Evolutionary conservation across 2,888 invertebrate genomes (phyloP).

Genomic region (Cosmia trapezina): DNA sequence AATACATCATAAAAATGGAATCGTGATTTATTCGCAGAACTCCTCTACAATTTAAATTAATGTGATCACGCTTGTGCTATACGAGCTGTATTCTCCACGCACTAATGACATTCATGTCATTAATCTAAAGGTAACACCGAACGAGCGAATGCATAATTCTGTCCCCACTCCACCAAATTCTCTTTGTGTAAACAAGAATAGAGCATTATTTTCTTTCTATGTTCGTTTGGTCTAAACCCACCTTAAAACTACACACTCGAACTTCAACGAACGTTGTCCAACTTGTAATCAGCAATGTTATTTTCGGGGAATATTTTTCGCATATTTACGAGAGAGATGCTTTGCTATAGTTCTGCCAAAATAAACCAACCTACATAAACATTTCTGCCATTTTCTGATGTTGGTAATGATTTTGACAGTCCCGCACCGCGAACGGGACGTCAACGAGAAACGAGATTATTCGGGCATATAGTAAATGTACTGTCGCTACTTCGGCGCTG

Average conservation of each 20-base stretch:
- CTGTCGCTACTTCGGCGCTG: no score
- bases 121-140: background rate
- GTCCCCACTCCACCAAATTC: no score
- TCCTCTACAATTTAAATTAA: conserved; percentile 39
- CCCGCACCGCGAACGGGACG: no score
- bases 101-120: conserved; percentile 1
- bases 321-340: no score
- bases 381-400: background rate
- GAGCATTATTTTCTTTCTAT: no score
- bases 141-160: no score
- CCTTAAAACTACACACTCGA: no score
- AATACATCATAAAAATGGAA: conserved; percentile 47
- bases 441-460: no score
- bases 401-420: background rate
- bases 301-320: background rate
- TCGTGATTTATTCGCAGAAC: conserved; percentile 45
- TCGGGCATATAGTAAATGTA: no score
- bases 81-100: conserved; percentile 6
- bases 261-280: background rate
- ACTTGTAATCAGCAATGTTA: background rate
- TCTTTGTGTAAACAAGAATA: no score
- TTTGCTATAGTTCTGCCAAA: background rate
- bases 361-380: background rate
- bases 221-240: no score
- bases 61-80: conserved; percentile 34